A percentile compares a stretch with the other conserved stretches of the same genome.
These are phyloP conservation scores for Apamea sordens DNA, from an alignment of 2,888 invertebrate species.

Conservation along the genomic window DNA sequence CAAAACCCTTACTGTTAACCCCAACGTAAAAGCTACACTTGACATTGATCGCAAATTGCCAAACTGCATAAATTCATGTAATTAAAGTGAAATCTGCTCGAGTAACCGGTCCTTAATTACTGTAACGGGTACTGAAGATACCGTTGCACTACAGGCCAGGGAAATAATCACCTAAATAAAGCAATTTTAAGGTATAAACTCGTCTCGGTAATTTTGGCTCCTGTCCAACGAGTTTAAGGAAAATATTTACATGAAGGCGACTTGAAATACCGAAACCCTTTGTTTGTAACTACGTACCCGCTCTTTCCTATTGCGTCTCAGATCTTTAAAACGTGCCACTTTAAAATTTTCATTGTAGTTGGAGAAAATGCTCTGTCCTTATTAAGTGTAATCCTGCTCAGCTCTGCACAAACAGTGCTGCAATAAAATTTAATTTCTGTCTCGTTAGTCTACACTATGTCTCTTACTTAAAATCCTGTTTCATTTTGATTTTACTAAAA, in stretches of 20 bases:
- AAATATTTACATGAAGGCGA: constrained; percentile 76
- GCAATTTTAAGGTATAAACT: constrained; percentile 66
- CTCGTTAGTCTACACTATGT: constrained; percentile 34
- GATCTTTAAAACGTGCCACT: constrained; percentile 60
- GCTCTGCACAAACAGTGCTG: constrained; percentile 23
- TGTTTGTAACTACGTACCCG: constrained; percentile 71
- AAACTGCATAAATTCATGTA: constrained; percentile 47
- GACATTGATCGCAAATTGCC: constrained; percentile 44
- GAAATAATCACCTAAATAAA: constrained; percentile 65
- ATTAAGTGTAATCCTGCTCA: constrained; percentile 38
- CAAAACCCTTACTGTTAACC: constrained; percentile 10
- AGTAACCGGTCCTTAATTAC: constrained; percentile 60
- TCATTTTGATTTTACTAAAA: constrained; percentile 36
- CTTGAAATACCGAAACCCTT: constrained; percentile 72
- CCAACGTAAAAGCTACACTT: constrained; percentile 29
- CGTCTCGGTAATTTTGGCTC: constrained; percentile 74
- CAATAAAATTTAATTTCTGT: constrained; percentile 43
- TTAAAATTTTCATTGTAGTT: constrained; percentile 46
- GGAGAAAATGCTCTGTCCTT: constrained; percentile 40
- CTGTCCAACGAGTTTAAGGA: constrained; percentile 76
- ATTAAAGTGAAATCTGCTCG: constrained; percentile 56
- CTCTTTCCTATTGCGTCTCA: constrained; percentile 68
- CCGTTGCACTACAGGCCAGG: constrained; percentile 58
- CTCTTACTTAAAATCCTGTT: constrained; percentile 27
- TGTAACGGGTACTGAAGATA: constrained; percentile 59